Conservation (phyloP, 2,888 invertebrate species). For the Temnothorax ravouxi region DNA sequence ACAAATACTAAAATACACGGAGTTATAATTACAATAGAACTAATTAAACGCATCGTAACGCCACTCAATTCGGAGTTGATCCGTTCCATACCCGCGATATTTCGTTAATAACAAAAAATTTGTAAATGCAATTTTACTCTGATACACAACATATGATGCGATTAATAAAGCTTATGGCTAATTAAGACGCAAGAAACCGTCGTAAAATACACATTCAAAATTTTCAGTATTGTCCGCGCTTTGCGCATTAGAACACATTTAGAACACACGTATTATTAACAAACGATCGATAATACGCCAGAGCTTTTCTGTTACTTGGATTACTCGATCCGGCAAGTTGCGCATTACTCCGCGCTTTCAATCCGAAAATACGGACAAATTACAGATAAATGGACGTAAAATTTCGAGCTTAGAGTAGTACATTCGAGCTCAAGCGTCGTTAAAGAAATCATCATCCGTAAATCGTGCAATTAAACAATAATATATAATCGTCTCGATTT, state of each 20-base stretch:
- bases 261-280: not conserved
- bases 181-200: constrained; percentile 16
- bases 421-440: not conserved
- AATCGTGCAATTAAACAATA: not conserved
- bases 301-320: constrained; percentile 2
- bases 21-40: constrained; percentile 14
- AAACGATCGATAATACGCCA: not conserved
- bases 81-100: not conserved
- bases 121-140: constrained; percentile 9
- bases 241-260: not conserved
- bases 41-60: constrained; percentile 1
- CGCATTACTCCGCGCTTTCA: not conserved
- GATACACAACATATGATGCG: not conserved
- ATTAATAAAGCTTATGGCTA: constrained; percentile 6
- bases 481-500: not conserved
- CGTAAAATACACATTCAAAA: constrained; percentile 3
- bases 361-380: not conserved
- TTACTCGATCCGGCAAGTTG: not conserved
- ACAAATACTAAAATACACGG: constrained; percentile 14
- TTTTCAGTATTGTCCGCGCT: not conserved
- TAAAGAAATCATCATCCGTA: not conserved
- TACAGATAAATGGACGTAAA: not conserved
- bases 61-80: constrained; percentile 7
- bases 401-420: not conserved
- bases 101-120: constrained; percentile 4